Evolutionary conservation across 2,113 vertebrate species (phyloP), one percentile per base, ranked within the genome.

Genomic region (Ciconia maguari): DNA sequence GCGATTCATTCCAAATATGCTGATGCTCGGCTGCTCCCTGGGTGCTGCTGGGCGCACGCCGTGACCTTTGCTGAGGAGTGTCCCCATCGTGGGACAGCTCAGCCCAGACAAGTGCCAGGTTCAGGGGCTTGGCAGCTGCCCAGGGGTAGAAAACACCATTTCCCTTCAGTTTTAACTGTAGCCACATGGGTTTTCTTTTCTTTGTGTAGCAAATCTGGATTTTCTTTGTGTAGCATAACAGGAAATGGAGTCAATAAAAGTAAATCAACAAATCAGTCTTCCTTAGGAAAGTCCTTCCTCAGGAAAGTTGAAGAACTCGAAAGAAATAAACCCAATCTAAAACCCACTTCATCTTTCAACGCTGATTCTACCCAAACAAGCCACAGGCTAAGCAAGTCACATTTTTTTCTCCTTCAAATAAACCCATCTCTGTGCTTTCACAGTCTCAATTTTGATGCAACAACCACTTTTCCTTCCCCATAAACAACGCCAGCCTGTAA

Each of bases 51-150:
- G 16, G 25, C 6, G 16, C 61, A 5, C 2, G 4, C 42, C 2
- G 16, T 19, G 42, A 7, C 19, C 44, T 29, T 41, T 41, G 42
- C 42, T 24, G n/a, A 29, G 60, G 24, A 21, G 2, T 17, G 2
- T 26, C 24, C 76, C 13, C 1, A 3, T 8, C 1, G 8, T 16
- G 13, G 38, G 22, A 18, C 18, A 4, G 3, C 27, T 41, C n/a
- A 10, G 27, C 15, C 11, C n/a, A 4, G 34, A 2, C 14, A 22
- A 11, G 41, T 16, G 24, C 24, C 29, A 14, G n/a, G 25, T 7
- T 49, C 30, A 8, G 80, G 69, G 80, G 66, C 24, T 17, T 10
- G 27, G 75, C 27, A n/a, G 34, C 49, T 16, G 29, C 58, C 55
- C 7, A 2, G 22, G 7, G n/a, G 19, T 17, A 17, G 11, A 12